Conservation (phyloP, 2,113 vertebrate species). For the Laticauda colubrina region DNA sequence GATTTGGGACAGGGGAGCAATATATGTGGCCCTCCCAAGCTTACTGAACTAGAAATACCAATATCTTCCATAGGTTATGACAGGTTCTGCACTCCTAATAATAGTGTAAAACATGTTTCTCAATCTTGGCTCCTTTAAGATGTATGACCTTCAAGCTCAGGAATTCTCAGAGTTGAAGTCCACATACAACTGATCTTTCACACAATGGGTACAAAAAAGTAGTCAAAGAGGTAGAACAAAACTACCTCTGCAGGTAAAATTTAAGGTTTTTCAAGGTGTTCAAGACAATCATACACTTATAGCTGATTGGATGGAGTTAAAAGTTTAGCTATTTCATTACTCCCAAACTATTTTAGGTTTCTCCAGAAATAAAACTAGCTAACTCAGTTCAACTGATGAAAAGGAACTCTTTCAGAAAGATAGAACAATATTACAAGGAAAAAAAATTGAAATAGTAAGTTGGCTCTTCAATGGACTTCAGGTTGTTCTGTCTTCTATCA, state of each 20-base stretch:
- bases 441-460: neutral
- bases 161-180: neutral
- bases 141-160: neutral
- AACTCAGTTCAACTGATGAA: neutral
- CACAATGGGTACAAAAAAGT: neutral
- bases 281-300: neutral
- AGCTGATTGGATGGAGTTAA: neutral
- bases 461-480: neutral
- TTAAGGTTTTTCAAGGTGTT: neutral
- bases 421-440: neutral
- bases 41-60: neutral
- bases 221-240: neutral
- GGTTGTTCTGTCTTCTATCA: neutral
- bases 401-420: neutral
- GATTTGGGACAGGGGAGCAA: neutral
- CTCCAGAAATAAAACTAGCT: neutral
- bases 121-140: neutral
- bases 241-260: neutral
- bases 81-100: neutral
- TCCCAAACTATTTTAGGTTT: neutral
- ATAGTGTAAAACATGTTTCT: neutral
- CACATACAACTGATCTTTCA: neutral
- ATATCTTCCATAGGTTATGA: neutral
- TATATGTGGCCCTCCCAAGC: neutral
- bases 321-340: neutral